Percentiles rank a stretch among this genome's conserved stretches.
Conservation (phyloP, 2,888 invertebrate species). For the Dorcus hopei region DNA sequence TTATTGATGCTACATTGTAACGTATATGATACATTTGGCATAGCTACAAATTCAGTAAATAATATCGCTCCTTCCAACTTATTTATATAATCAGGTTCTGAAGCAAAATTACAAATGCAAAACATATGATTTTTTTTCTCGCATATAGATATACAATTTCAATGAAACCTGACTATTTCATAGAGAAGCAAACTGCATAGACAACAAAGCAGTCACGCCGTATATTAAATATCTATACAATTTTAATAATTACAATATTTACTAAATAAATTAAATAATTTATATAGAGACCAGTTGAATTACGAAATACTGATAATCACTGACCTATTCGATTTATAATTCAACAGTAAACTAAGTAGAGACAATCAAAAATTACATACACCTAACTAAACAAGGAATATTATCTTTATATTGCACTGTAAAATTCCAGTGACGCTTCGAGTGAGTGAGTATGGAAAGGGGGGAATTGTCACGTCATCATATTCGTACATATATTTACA, state of each 20-base stretch:
- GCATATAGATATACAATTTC: background rate
- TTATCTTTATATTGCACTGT: conserved; percentile 38
- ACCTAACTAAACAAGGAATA: conserved; percentile 22
- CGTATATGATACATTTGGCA: conserved; percentile 51
- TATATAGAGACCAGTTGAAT: conserved; percentile 41
- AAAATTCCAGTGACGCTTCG: conserved; percentile 34
- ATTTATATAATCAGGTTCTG: conserved; percentile 11
- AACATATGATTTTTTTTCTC: background rate
- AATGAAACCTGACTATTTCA: conserved; percentile 8
- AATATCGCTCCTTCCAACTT: conserved; percentile 14
- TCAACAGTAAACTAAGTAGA: conserved; percentile 15
- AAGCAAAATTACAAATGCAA: background rate
- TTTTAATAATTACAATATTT: conserved; percentile 42
- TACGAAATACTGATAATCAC: conserved; percentile 48
- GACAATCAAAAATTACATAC: conserved; percentile 12
- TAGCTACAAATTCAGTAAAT: conserved; percentile 38
- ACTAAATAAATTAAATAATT: conserved; percentile 46
- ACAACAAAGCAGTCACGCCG: conserved; percentile 29
- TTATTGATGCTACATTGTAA: conserved; percentile 44
- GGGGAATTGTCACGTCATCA: conserved; percentile 17
- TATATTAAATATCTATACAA: conserved; percentile 42
- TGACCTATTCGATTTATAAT: conserved; percentile 34
- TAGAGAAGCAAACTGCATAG: conserved; percentile 29
- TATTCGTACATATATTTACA: conserved; percentile 14
- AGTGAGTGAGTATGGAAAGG: background rate